These are phyloP conservation scores for Chrysotoxum bicinctum DNA, from an alignment of 2,888 invertebrate genomes.

Conservation along the genomic window DNA sequence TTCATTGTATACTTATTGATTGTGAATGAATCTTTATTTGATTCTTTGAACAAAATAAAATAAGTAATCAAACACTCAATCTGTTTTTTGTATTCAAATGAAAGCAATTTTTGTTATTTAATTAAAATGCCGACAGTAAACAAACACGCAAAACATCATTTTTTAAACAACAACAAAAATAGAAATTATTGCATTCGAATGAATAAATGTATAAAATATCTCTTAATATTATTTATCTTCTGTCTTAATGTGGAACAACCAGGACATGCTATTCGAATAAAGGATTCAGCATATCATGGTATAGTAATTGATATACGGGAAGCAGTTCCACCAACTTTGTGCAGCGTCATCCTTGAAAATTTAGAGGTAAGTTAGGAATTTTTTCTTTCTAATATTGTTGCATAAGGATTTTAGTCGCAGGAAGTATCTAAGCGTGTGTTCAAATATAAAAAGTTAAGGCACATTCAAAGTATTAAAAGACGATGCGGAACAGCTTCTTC, in stretches of 20 bases:
- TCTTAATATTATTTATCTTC: neutral
- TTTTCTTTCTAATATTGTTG: neutral
- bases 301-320: conserved; percentile 59
- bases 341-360: conserved; percentile 39
- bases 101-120: neutral
- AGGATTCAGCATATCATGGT: conserved; percentile 51
- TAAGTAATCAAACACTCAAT: too few species aligned
- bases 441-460: too few species aligned
- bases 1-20: neutral
- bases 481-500: too few species aligned
- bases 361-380: conserved; percentile 40
- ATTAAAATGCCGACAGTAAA: neutral
- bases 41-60: too few species aligned
- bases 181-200: neutral
- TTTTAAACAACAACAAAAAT: neutral
- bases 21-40: too few species aligned
- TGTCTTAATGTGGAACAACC: neutral
- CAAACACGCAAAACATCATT: neutral
- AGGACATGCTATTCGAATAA: conserved; percentile 25
- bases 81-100: neutral
- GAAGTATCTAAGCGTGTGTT: too few species aligned
- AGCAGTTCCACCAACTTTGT: conserved; percentile 34
- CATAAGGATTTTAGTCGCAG: too few species aligned
- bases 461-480: too few species aligned
- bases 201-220: neutral